Conservation (phyloP, 2,113 vertebrate species). For the Gallinago jamesoni region DNA sequence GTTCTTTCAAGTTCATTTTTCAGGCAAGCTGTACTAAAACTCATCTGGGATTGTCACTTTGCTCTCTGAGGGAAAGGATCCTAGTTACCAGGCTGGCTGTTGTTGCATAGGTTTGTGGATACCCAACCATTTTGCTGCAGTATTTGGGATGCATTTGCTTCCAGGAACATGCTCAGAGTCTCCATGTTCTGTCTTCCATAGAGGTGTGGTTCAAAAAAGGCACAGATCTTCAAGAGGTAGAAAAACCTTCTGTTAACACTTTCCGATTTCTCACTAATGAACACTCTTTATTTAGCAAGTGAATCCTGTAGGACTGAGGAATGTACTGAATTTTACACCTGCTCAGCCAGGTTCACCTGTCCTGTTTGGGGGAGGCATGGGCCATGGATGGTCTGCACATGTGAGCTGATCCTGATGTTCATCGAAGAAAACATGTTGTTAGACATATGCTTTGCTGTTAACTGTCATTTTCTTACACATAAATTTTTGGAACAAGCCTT, state of each 20-base stretch:
- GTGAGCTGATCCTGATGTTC: background rate
- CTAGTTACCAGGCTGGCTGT: background rate
- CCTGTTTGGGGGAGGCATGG: background rate
- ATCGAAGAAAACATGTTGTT: background rate
- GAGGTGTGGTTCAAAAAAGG: background rate
- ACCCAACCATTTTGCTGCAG: background rate
- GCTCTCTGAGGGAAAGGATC: background rate
- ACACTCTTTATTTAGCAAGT: conserved; percentile 24
- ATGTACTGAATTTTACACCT: background rate
- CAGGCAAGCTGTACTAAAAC: conserved; percentile 27
- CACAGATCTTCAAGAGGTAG: background rate
- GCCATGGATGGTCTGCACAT: background rate
- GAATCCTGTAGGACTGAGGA: conserved; percentile 6
- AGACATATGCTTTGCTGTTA: background rate
- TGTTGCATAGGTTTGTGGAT: conserved; percentile 7
- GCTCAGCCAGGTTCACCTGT: background rate
- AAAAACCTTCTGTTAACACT: conserved; percentile 23
- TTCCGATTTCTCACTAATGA: background rate
- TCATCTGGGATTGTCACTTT: conserved; percentile 15
- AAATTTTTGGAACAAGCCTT: conserved; percentile 16
- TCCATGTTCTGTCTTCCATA: background rate
- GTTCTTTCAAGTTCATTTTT: conserved; percentile 49
- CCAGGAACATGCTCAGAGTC: background rate
- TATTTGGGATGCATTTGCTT: conserved; percentile 15
- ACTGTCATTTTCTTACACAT: background rate